Conservation (phyloP, 64 coral and sea anemone genomes). For the Porites australiensis region DNA sequence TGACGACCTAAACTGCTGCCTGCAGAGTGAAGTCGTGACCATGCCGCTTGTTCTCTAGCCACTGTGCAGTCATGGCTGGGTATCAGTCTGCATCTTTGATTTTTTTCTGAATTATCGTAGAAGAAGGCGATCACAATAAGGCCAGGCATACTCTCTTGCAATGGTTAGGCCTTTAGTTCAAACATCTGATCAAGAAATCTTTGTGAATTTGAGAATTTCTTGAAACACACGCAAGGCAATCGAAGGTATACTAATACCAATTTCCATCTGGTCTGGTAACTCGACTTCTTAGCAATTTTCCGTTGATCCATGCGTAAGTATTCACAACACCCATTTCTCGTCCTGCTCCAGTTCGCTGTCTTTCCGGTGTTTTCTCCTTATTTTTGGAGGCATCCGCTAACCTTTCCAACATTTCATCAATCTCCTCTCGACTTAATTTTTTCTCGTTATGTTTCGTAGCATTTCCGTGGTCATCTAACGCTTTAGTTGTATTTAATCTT, state of each 20-base stretch:
- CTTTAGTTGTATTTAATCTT: constrained; percentile 64
- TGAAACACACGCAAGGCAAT: too few species aligned
- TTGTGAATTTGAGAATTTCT: too few species aligned
- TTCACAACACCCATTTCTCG: constrained; percentile 68
- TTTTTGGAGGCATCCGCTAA: constrained; percentile 78
- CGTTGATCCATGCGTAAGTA: constrained; percentile 83
- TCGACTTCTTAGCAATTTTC: constrained; percentile 48
- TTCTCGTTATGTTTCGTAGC: background rate
- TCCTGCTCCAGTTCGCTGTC: constrained; percentile 66
- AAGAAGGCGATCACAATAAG: too few species aligned
- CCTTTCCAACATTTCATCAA: constrained; percentile 82
- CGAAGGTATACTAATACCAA: constrained; percentile 37
- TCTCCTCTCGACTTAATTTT: constrained; percentile 48
- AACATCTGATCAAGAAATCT: too few species aligned
- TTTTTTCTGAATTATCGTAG: too few species aligned
- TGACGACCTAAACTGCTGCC: too few species aligned
- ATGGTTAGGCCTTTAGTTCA: too few species aligned
- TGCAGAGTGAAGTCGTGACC: too few species aligned
- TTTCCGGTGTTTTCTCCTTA: constrained; percentile 73
- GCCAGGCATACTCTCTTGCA: too few species aligned
- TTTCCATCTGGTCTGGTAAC: constrained; percentile 68
- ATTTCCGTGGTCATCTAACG: background rate
- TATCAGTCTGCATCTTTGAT: too few species aligned
- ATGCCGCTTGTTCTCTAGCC: too few species aligned
- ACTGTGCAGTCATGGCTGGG: too few species aligned